A percentile compares a stretch with the other conserved stretches of the same genome.
These are phyloP conservation scores for Melolontha melolontha DNA, from an alignment of 2,888 invertebrate species.

Conservation along the genomic window DNA sequence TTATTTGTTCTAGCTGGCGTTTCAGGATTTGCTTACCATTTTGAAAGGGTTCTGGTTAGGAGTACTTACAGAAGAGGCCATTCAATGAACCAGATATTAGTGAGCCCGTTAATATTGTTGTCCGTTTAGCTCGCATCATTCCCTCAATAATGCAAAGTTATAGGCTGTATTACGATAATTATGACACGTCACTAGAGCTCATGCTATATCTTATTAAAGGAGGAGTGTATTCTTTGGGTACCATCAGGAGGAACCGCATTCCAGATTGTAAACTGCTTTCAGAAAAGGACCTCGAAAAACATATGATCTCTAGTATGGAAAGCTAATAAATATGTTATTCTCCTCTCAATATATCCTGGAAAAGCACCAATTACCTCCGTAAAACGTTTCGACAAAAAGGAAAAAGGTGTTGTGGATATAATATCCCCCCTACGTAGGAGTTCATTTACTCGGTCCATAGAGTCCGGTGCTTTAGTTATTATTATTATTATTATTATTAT, in stretches of 20 bases:
- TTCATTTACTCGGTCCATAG: no score
- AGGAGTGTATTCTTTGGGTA: slow-evolving; percentile 11
- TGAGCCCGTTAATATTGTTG: neutral
- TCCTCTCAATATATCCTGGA: no score
- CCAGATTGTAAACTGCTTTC: slow-evolving; percentile 27
- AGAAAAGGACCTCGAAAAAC: no score
- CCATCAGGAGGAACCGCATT: slow-evolving; percentile 27
- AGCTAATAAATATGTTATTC: no score
- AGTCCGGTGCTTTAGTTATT: no score
- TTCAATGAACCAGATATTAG: slow-evolving; percentile 36
- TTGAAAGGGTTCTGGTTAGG: slow-evolving; percentile 41
- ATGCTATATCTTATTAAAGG: slow-evolving; percentile 37
- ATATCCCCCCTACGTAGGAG: no score
- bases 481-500: no score
- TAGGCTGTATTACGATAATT: slow-evolving; percentile 38
- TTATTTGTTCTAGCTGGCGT: slow-evolving; percentile 34
- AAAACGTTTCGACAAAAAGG: no score
- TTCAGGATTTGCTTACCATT: slow-evolving; percentile 39
- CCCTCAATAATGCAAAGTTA: slow-evolving; percentile 27
- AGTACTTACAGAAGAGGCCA: slow-evolving; percentile 19
- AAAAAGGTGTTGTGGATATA: no score
- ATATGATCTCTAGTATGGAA: no score
- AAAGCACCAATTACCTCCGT: no score
- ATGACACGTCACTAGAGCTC: slow-evolving; percentile 39
- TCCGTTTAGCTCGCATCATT: slow-evolving; percentile 28